Percentiles rank a stretch among this genome's conserved stretches.
These are phyloP conservation scores for Cerastoderma edule DNA, from an alignment of 2,888 invertebrate species.

Conservation along the genomic window DNA sequence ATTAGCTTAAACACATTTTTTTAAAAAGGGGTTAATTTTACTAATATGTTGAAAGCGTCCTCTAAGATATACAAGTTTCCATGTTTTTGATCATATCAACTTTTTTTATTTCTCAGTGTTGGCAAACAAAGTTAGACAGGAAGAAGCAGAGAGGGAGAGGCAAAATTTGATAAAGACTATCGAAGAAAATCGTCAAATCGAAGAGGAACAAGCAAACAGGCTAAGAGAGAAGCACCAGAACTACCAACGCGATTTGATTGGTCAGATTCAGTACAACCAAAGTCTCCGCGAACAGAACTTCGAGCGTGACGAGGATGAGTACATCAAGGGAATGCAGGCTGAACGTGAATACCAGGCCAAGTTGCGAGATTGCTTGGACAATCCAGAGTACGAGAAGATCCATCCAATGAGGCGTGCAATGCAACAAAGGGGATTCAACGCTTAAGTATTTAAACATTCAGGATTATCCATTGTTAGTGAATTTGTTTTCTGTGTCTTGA, in stretches of 20 bases:
- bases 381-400: constrained; percentile 75
- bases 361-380: constrained; percentile 76
- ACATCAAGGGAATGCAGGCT: constrained; percentile 75
- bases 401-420: constrained; percentile 79
- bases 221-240: constrained; percentile 62
- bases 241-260: constrained; percentile 79
- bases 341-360: constrained; percentile 80
- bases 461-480: no score
- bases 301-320: constrained; percentile 72
- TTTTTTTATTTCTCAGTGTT: constrained; percentile 67
- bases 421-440: constrained; percentile 41
- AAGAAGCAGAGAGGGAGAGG: constrained; percentile 73
- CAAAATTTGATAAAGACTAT: constrained; percentile 73
- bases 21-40: no score
- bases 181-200: constrained; percentile 78
- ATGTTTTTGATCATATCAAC: background rate
- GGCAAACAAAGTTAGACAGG: constrained; percentile 71
- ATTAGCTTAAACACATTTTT: no score
- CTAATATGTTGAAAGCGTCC: background rate
- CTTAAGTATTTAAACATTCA: no score
- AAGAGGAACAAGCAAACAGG: constrained; percentile 72
- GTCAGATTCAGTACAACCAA: constrained; percentile 80
- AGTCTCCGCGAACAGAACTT: constrained; percentile 70
- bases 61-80: background rate
- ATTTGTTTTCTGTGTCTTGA: no score